Evolutionary conservation across 2,888 invertebrate species (phyloP).

Genomic region (Cheilosia grossa): DNA sequence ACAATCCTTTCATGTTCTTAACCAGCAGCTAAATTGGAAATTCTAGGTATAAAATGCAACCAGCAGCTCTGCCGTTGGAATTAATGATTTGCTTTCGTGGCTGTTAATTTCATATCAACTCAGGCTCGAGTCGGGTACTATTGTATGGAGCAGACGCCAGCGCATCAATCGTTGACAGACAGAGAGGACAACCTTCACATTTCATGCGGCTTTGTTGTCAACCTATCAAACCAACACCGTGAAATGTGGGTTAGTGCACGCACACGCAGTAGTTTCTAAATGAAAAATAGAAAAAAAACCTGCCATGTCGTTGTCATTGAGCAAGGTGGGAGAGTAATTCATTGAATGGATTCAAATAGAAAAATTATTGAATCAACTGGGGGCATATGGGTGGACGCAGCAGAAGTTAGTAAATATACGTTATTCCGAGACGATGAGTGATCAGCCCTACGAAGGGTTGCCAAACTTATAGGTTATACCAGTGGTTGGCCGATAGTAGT

Average conservation of each 20-base stretch:
- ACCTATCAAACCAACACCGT: constrained; percentile 5
- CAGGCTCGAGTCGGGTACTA: background rate
- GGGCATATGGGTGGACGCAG: no score
- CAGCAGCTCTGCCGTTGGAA: background rate
- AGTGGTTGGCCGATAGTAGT: no score
- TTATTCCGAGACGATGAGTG: no score
- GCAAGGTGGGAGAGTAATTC: no score
- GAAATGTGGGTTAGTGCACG: constrained; percentile 34
- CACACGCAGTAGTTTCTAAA: background rate
- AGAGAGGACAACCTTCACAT: constrained; percentile 17
- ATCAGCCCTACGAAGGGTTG: no score
- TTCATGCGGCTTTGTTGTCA: constrained; percentile 17
- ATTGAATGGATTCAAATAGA: no score
- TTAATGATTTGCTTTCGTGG: constrained; percentile 18
- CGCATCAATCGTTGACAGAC: background rate
- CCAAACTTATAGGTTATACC: no score
- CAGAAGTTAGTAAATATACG: no score
- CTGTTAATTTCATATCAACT: constrained; percentile 52
- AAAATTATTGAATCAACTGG: no score
- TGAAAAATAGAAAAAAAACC: background rate
- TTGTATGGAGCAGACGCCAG: constrained; percentile 3
- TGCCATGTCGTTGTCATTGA: no score
- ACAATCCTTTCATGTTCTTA: constrained; percentile 38
- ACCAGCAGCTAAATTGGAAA: constrained; percentile 21
- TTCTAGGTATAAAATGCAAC: constrained; percentile 30